phyloP scores from a whole-genome alignment of 2,888 invertebrate genomes.

The Boloria euphrosyne region DNA sequence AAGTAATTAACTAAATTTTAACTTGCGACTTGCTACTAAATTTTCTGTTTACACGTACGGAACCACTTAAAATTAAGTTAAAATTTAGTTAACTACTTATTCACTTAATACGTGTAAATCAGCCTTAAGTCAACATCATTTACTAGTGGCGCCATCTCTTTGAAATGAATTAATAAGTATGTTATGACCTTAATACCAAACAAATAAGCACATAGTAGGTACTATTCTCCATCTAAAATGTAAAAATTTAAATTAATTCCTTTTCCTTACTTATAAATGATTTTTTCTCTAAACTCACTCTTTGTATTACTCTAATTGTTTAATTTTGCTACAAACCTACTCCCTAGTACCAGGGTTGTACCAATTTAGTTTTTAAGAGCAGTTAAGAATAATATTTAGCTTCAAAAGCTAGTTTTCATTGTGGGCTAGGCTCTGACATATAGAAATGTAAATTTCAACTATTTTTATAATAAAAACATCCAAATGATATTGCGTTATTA shows the following conservation, averaged over 20 bases:
- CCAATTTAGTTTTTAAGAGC: conserved; percentile 39
- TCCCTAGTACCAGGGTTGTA: conserved; percentile 31
- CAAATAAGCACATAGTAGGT: too few relatives aligned
- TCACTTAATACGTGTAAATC: too few relatives aligned
- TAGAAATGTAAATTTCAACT: conserved; percentile 73
- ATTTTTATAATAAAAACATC: conserved; percentile 75
- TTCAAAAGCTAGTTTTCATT: conserved; percentile 71
- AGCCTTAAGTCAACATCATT: too few relatives aligned
- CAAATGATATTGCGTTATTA: conserved; percentile 45
- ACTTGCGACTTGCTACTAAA: too few relatives aligned
- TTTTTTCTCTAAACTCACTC: background rate
- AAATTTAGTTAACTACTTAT: too few relatives aligned
- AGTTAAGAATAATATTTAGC: conserved; percentile 49
- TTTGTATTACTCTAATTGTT: background rate
- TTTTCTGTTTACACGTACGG: too few relatives aligned
- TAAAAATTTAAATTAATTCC: background rate
- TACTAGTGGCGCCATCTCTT: background rate
- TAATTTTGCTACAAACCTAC: conserved; percentile 23
- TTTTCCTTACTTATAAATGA: background rate
- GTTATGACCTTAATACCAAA: too few relatives aligned
- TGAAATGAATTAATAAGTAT: conserved; percentile 1
- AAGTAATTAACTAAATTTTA: too few relatives aligned
- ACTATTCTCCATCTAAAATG: too few relatives aligned
- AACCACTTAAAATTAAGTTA: too few relatives aligned
- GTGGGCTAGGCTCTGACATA: conserved; percentile 67